phyloP scores from a whole-genome alignment of 1,140 invertebrate species.

The Apis cerana region DNA sequence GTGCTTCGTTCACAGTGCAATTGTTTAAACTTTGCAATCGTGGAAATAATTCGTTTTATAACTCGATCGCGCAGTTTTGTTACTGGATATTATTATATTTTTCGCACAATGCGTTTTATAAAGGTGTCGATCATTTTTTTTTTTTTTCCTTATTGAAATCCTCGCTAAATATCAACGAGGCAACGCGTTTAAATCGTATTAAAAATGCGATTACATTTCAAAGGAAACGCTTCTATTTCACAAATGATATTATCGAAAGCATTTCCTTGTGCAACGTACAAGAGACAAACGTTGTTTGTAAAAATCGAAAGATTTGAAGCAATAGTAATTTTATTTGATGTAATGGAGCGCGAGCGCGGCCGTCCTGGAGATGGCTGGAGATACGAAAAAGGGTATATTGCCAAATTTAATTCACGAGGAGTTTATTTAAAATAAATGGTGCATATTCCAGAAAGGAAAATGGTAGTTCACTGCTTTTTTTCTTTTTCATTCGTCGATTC shows the following conservation, averaged over 20 bases:
- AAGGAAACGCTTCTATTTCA: not conserved
- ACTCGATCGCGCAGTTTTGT: not conserved
- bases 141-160: not conserved
- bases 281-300: conserved; percentile 4
- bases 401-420: conserved; percentile 4
- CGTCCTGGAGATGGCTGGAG: conserved; percentile 9
- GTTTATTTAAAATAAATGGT: not conserved
- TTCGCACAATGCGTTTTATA: conserved; percentile 16
- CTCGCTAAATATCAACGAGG: not conserved
- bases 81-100: not conserved
- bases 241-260: not conserved
- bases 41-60: not conserved
- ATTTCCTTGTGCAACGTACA: not conserved
- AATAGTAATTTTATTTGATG: not conserved
- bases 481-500: not conserved
- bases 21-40: not conserved
- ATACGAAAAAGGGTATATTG: not conserved
- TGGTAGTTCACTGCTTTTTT: not conserved
- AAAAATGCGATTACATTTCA: not conserved
- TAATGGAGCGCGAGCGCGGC: not conserved
- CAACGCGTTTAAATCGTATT: not conserved
- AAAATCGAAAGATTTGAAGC: not conserved
- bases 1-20: conserved; percentile 28
- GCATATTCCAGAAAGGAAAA: not conserved
- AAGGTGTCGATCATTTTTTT: not conserved